Evolutionary conservation across 1,140 invertebrate genomes (phyloP).

Genomic region (Drosophila seguyi): DNA sequence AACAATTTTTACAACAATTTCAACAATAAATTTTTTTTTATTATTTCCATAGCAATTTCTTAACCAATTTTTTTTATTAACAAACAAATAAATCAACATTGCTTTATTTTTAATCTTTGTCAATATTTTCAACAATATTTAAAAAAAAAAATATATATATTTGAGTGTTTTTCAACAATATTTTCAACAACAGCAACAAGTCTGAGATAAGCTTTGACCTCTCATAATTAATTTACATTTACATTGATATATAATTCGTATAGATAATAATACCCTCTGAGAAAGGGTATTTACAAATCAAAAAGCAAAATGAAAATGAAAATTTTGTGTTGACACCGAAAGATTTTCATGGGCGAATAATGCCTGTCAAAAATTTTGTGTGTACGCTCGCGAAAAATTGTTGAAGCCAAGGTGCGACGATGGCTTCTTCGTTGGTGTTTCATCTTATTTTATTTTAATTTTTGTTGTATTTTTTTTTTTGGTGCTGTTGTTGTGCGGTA

Average conservation of each 20-base stretch:
- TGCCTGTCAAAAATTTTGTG: constrained; percentile 77
- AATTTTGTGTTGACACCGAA: constrained; percentile 75
- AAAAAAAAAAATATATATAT: neutral
- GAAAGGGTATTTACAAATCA: constrained; percentile 1
- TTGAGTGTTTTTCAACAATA: neutral
- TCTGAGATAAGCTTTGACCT: neutral
- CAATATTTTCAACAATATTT: neutral
- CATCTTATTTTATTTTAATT: neutral
- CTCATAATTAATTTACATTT: neutral
- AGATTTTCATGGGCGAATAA: constrained; percentile 69
- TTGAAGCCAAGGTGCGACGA: constrained; percentile 70
- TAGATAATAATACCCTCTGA: neutral
- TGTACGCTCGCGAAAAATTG: constrained; percentile 75
- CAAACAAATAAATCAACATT: no score
- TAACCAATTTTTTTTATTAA: neutral
- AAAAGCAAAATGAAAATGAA: constrained; percentile 32
- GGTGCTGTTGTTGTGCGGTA: constrained; percentile 68
- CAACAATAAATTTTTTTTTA: neutral
- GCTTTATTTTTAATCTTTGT: no score
- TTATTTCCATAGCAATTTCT: neutral
- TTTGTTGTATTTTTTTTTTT: constrained; percentile 13
- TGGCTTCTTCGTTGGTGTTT: constrained; percentile 40
- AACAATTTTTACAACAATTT: neutral
- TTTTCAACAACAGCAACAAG: neutral
- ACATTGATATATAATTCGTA: neutral